Percentiles rank a stretch among this genome's conserved stretches.
phyloP scores from a whole-genome alignment of 2,113 vertebrate genomes.

The Corydoras maculifer region DNA sequence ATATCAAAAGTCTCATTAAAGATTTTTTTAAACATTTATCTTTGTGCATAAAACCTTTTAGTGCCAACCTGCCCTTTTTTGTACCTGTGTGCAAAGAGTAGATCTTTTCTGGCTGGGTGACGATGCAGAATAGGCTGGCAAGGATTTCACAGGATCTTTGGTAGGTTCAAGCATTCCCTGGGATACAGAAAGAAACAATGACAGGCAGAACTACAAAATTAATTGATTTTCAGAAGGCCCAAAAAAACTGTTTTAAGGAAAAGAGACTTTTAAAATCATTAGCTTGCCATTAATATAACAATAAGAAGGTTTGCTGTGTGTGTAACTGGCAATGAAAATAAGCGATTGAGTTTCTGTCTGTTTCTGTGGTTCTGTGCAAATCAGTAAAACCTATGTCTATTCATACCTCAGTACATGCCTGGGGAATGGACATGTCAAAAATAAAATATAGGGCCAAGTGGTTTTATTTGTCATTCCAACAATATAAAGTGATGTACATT shows the following conservation, averaged over 20 bases:
- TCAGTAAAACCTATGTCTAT: too few relatives aligned
- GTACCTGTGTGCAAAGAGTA: slow-evolving; percentile 66
- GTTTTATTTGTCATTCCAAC: too few relatives aligned
- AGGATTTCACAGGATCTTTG: slow-evolving; percentile 82
- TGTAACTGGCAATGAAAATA: background rate
- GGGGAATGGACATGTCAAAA: too few relatives aligned
- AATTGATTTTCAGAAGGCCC: background rate
- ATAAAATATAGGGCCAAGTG: too few relatives aligned
- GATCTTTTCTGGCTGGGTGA: slow-evolving; percentile 57
- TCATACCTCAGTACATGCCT: too few relatives aligned
- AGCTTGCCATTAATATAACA: background rate
- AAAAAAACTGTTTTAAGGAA: too few relatives aligned
- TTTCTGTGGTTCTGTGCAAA: too few relatives aligned
- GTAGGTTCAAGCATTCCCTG: slow-evolving; percentile 90
- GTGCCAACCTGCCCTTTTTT: slow-evolving; percentile 41
- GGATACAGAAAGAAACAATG: background rate
- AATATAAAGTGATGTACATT: too few relatives aligned
- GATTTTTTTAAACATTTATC: too few relatives aligned
- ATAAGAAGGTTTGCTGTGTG: background rate
- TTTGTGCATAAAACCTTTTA: background rate
- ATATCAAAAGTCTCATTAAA: too few relatives aligned
- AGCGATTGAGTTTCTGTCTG: too few relatives aligned
- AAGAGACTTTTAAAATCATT: background rate
- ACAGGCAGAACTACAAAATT: background rate
- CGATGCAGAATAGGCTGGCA: slow-evolving; percentile 71